Evolutionary conservation across 2,888 invertebrate species (phyloP).

Genomic region (Sarcophaga carnaria): DNA sequence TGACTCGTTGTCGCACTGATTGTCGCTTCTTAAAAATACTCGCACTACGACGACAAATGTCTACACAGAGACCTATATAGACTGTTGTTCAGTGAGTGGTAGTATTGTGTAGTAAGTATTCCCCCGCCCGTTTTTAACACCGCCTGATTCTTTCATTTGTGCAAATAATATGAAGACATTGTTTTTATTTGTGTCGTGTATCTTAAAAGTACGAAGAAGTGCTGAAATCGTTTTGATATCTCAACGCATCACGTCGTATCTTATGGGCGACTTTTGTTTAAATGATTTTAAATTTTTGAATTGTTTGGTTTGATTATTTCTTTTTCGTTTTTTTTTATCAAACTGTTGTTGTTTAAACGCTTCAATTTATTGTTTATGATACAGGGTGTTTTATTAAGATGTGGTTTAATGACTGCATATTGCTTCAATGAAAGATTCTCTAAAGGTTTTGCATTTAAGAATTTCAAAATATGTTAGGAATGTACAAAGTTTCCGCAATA

Average conservation of each 20-base stretch:
- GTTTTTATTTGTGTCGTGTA: conserved; percentile 10
- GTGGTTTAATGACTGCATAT: too few species aligned
- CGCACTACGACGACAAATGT: background rate
- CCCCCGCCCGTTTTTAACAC: background rate
- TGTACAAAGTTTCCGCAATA: too few species aligned
- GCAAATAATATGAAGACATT: conserved; percentile 11
- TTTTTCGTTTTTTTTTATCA: background rate
- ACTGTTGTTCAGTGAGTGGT: background rate
- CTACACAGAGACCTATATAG: background rate
- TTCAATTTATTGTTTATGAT: background rate
- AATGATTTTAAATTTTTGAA: conserved; percentile 19
- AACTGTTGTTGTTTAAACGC: background rate
- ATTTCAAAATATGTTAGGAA: too few species aligned
- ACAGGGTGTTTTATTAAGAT: background rate
- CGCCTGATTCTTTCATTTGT: background rate
- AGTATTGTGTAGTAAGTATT: background rate
- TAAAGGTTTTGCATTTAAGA: too few species aligned
- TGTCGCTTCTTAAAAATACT: background rate
- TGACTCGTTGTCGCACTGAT: background rate
- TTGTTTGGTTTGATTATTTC: conserved; percentile 27
- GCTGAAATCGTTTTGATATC: conserved; percentile 27
- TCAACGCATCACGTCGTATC: conserved; percentile 6
- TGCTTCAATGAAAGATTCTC: too few species aligned
- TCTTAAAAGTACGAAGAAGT: background rate
- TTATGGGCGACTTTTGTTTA: conserved; percentile 24